A percentile compares a stretch with the other conserved stretches of the same genome.
These are phyloP conservation scores for Microcebus griseorufus DNA, from an alignment of 2,113 vertebrate species.

Conservation along the genomic window DNA sequence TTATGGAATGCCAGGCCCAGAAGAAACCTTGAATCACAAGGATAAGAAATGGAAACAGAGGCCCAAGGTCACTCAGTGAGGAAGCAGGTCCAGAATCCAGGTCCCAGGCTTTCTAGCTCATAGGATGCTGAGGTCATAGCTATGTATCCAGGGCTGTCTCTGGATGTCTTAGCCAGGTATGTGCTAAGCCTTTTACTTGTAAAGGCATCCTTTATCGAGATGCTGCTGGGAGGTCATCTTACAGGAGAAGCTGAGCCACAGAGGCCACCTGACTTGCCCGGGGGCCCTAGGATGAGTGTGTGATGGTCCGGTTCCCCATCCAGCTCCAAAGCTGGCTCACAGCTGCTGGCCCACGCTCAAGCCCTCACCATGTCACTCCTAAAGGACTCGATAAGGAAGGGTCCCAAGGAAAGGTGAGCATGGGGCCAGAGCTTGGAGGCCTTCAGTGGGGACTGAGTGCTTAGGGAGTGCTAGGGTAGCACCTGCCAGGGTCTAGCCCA, in stretches of 20 bases:
- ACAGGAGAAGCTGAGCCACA: background rate
- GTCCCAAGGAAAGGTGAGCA: background rate
- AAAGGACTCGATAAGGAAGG: background rate
- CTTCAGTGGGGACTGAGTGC: background rate
- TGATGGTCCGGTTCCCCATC: background rate
- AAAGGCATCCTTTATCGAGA: background rate
- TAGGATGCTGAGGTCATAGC: background rate
- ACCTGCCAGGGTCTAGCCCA: background rate
- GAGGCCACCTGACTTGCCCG: background rate
- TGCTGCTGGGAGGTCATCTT: background rate
- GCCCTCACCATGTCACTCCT: background rate
- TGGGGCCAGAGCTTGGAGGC: too few relatives aligned
- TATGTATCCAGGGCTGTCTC: background rate
- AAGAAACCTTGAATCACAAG: background rate
- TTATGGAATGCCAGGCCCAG: background rate
- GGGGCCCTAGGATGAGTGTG: background rate
- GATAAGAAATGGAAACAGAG: background rate
- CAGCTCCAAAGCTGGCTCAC: background rate
- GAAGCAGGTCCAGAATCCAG: background rate
- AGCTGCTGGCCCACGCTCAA: rapidly evolving
- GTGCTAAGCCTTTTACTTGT: background rate
- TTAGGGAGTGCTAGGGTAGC: too few relatives aligned
- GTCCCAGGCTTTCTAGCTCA: background rate
- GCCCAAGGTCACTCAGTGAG: background rate
- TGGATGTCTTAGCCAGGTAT: too few relatives aligned